Base-by-base conservation (phyloP, 2,888 invertebrate species). In the Tanytarsus gracilentus region DNA sequence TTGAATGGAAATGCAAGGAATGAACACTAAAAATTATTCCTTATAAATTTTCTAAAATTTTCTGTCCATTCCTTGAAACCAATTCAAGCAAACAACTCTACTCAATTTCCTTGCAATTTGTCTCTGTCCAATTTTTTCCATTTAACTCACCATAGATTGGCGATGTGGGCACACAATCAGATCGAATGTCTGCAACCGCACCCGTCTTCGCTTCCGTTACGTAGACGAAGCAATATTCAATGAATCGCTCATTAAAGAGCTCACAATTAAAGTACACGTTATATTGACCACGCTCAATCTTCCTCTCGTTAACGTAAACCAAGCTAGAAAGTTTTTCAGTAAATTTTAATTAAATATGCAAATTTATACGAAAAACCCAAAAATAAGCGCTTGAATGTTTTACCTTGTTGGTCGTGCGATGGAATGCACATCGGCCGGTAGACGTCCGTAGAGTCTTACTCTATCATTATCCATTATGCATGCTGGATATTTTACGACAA, bases 191-290 rank as follows among this genome's bases (percentile, higher is more conserved):
- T 3, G 88, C 84, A 62, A 90, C 89, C 0, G 90, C 90, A 0
- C 88, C 88, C 0, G 85, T 88, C 64, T 88, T 84, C 0, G 89
- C 88, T 68, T 89, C 86, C 36, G 87, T 90, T 29, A 90, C 88
- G 72, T 91, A 91, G 61, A 88, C 86, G 75, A 91, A 91, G 74
- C 91, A 91, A 69, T 89, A 91, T 71, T 90, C 90, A 25, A 89
- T 84, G 69, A 83, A 90, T 53, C 84, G 78, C 72, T 90, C 90
- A 53, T 84, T 84, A 75, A 91, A 91, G 49, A 88, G 76, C 14
- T 88, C 85, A 68, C 91, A 91, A 71, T 84, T 85, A 72, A 91
- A 90, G 65, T 78, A 75, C 9, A 88, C 77, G 18, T 84, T 84
- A 73, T 89, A 87, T 68, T 84, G 84, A 5, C 88, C 88, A 65